A percentile compares a stretch with the other conserved stretches of the same genome.
Conservation (phyloP, 2,888 invertebrate species). For the Leptinotarsa tumamoca region DNA sequence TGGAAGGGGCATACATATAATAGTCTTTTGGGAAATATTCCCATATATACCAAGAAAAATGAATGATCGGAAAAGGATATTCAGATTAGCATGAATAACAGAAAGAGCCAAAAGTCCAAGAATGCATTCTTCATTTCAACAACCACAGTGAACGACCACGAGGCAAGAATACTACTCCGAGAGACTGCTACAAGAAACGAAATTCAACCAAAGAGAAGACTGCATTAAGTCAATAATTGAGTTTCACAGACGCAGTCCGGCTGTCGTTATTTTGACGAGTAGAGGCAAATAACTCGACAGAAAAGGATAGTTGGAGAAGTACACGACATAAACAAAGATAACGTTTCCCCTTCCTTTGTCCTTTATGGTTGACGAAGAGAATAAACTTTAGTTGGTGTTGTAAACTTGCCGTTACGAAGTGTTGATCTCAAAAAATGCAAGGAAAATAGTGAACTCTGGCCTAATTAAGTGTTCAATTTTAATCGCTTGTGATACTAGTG, state of each 20-base stretch:
- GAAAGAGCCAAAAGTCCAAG: slow-evolving; percentile 34
- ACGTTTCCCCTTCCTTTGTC: slow-evolving; percentile 37
- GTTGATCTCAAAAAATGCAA: slow-evolving; percentile 27
- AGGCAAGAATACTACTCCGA: background rate
- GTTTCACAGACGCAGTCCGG: background rate
- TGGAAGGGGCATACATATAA: background rate
- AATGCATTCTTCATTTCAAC: slow-evolving; percentile 31
- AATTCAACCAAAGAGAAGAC: background rate
- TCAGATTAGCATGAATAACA: slow-evolving; percentile 9
- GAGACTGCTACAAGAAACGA: background rate
- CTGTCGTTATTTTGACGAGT: slow-evolving; percentile 19
- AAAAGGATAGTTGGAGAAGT: slow-evolving; percentile 18
- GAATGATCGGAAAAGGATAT: background rate
- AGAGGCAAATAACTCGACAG: slow-evolving; percentile 28
- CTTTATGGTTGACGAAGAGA: slow-evolving; percentile 31
- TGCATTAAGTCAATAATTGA: background rate
- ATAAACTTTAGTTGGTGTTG: slow-evolving; percentile 32
- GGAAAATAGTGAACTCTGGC: slow-evolving; percentile 27
- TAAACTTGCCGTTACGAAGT: slow-evolving; percentile 21
- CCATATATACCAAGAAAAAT: background rate
- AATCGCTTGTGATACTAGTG: background rate
- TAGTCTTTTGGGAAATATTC: background rate
- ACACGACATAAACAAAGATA: slow-evolving; percentile 27
- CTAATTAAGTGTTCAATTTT: slow-evolving; percentile 4
- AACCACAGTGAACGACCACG: background rate